Base-by-base conservation (phyloP, 2,113 vertebrate genomes). In the Camelus bactrianus region DNA sequence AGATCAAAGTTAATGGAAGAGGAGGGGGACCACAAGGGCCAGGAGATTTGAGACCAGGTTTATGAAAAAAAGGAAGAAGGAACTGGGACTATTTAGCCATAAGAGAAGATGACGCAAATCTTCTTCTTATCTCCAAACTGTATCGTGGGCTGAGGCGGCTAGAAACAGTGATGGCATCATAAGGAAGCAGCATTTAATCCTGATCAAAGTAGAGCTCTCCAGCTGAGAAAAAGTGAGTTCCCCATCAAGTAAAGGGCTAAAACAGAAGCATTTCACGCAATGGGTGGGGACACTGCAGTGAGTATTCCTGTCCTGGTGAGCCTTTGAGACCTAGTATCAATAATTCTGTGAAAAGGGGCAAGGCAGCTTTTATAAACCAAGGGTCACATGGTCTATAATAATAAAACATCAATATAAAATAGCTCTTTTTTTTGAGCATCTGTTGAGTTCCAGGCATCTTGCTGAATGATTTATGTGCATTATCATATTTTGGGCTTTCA, bases 1-100 rank as follows among this genome's bases (percentile, higher is more conserved):
- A 90, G 60, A 93, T 77, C 70, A 81, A 84, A 92, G 56, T 84
- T 82, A 70, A 65, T 67, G 54, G 54, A 91, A 24, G 54, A 67
- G 26, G 8, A 54, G 14, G n/a, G 8, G 26, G 19, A 85, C 38
- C 8, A 6, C 12, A 28, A 75, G 26, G 65, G n/a, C 4, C 8
- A 85, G 42, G 38, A 86, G 76, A 80, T 76, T 88, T 87, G 60
- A 90, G 42, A 72, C 32, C 42, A 46, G 8, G 15, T 81, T 35
- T 52, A 8, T 5, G 11, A 75, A 38, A 38, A 95, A 38, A 82
- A 89, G 15, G 26, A 62, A 32, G 56, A 52, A 89, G 48, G 48
- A 82, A 56, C 22, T 76, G 8, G 19, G 64, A 80, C n/a, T 80
- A 67, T 69, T 89, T 84, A 76, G 10, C 26, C 35, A 80, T 30